Evolutionary conservation across 1,140 invertebrate genomes (phyloP).

Genomic region (Pteromalus puparum): DNA sequence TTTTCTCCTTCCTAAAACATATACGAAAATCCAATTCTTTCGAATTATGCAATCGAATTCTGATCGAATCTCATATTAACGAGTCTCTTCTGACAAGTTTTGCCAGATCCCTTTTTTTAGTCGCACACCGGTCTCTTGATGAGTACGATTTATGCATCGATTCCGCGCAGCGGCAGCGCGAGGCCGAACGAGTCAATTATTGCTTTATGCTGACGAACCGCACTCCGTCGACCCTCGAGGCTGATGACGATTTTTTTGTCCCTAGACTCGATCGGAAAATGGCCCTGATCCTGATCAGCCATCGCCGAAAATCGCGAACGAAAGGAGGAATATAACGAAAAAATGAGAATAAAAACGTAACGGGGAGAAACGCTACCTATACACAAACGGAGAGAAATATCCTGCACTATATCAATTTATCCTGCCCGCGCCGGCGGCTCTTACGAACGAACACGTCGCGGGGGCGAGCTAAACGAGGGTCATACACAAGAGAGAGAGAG

Average conservation of each 20-base stretch:
- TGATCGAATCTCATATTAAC: constrained; percentile 17
- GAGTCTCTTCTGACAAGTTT: neutral
- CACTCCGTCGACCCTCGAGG: neutral
- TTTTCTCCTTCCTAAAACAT: too few relatives aligned
- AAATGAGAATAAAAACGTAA: neutral
- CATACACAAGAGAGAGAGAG: neutral
- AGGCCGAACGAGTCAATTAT: neutral
- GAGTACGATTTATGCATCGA: constrained; percentile 23
- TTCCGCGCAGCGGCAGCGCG: neutral
- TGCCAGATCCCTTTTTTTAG: neutral
- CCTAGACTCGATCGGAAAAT: neutral
- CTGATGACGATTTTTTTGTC: neutral
- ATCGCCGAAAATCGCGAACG: neutral
- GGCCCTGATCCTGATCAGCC: too few relatives aligned
- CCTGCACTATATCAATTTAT: constrained; percentile 54
- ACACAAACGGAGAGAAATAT: constrained; percentile 61
- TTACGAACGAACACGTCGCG: too few relatives aligned
- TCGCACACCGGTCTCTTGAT: neutral
- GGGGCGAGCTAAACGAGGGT: neutral
- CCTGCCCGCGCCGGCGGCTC: neutral
- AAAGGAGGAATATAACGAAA: neutral
- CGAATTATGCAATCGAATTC: neutral
- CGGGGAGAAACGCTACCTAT: too few relatives aligned
- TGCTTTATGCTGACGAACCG: constrained; percentile 1
- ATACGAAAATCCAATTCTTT: neutral